Evolutionary conservation across 2,113 vertebrate species (phyloP).

Genomic region (Cavia porcellus): DNA sequence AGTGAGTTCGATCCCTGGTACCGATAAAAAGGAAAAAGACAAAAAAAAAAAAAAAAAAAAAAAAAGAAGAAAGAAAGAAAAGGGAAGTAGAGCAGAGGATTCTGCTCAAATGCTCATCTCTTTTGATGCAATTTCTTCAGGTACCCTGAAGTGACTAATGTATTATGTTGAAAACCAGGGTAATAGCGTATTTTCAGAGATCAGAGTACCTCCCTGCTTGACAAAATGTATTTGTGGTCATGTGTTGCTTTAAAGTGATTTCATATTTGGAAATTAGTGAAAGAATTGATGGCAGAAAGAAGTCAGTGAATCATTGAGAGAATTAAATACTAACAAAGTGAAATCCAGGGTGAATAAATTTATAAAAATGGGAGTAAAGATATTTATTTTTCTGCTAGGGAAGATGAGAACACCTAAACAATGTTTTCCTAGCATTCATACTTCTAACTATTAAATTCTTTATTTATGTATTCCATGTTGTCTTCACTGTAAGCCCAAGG

Average conservation of each 20-base stretch:
- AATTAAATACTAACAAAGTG: background rate
- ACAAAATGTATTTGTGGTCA: conserved; percentile 39
- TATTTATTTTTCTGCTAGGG: background rate
- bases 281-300: background rate
- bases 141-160: conserved; percentile 33
- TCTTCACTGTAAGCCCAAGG: background rate
- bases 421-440: background rate
- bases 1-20: too few species aligned
- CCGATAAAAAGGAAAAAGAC: too few species aligned
- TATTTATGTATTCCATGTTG: conserved; percentile 8
- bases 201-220: background rate
- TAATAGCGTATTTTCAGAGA: background rate
- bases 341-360: background rate
- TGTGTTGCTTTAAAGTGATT: background rate
- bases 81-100: background rate
- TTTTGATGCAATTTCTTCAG: background rate
- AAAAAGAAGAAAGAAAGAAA: too few species aligned
- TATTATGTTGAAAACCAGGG: background rate
- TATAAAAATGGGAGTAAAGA: conserved; percentile 11
- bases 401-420: background rate
- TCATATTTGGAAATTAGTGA: background rate
- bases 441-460: background rate
- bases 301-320: background rate
- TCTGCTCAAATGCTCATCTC: background rate
- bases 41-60: too few species aligned